Conservation (phyloP, 1,140 invertebrate species). For the Nymphalis io region DNA sequence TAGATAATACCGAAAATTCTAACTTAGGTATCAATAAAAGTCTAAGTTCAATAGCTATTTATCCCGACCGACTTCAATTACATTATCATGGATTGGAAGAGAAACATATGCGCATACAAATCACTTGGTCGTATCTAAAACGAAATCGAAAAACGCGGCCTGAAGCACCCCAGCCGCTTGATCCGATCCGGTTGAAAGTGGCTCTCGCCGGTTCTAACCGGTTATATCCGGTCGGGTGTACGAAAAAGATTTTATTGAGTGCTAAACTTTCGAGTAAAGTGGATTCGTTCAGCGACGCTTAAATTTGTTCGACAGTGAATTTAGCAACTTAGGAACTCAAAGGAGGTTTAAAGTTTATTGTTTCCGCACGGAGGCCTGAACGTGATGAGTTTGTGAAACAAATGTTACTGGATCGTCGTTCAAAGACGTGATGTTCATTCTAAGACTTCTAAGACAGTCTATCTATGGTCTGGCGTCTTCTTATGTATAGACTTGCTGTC, state of each 20-base stretch:
- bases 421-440: background rate
- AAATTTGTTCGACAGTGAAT: conserved; percentile 17
- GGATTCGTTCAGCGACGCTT: conserved; percentile 17
- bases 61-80: conserved; percentile 1
- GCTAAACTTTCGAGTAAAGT: conserved; percentile 36
- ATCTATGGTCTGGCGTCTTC: conserved; percentile 2
- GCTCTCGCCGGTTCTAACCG: conserved; percentile 31
- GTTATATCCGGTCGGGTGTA: conserved; percentile 38
- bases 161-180: conserved; percentile 16
- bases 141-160: conserved; percentile 20
- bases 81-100: conserved; percentile 18
- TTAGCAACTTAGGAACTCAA: conserved; percentile 21
- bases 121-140: conserved; percentile 5
- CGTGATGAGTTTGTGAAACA: conserved; percentile 7
- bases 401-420: conserved; percentile 3
- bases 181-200: conserved; percentile 24
- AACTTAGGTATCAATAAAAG: background rate
- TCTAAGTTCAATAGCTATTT: conserved; percentile 5
- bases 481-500: background rate
- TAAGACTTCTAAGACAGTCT: background rate
- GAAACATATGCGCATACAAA: conserved; percentile 24
- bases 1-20: background rate
- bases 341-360: conserved; percentile 33
- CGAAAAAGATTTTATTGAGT: conserved; percentile 46
- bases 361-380: conserved; percentile 14